Conservation (phyloP, 2,113 vertebrate genomes). For the Prietella phreatophila region DNA sequence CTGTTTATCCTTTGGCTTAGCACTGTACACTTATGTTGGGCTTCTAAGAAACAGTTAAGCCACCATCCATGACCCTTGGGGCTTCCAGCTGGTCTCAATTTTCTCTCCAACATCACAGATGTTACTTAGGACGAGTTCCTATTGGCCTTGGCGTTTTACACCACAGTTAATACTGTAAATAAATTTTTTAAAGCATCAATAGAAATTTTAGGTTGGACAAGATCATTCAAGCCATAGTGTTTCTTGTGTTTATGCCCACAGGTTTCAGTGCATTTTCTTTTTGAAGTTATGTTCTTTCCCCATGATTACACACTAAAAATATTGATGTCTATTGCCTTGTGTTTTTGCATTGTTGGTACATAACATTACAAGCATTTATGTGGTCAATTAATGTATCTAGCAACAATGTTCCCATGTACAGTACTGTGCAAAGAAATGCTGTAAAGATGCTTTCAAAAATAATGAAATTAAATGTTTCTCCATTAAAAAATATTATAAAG, state of each 20-base stretch:
- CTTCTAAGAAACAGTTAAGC: conserved; percentile 23
- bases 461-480: no score
- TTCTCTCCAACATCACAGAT: conserved; percentile 23
- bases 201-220: not conserved
- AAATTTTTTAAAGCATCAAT: not conserved
- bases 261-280: not conserved
- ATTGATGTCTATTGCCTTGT: not conserved
- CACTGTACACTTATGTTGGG: conserved; percentile 5
- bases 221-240: not conserved
- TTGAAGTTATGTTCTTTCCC: not conserved
- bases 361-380: not conserved
- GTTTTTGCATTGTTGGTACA: not conserved
- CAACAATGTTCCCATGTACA: not conserved
- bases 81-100: conserved; percentile 16
- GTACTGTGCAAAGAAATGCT: no score
- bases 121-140: conserved; percentile 16
- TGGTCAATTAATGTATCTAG: not conserved
- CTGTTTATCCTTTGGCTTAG: conserved; percentile 25
- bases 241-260: not conserved
- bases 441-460: no score
- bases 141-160: conserved; percentile 14
- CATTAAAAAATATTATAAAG: no score
- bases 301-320: not conserved
- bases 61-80: conserved; percentile 8
- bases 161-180: not conserved